Base-by-base conservation (phyloP, 2,888 invertebrate genomes). In the Campoplex capitator region DNA sequence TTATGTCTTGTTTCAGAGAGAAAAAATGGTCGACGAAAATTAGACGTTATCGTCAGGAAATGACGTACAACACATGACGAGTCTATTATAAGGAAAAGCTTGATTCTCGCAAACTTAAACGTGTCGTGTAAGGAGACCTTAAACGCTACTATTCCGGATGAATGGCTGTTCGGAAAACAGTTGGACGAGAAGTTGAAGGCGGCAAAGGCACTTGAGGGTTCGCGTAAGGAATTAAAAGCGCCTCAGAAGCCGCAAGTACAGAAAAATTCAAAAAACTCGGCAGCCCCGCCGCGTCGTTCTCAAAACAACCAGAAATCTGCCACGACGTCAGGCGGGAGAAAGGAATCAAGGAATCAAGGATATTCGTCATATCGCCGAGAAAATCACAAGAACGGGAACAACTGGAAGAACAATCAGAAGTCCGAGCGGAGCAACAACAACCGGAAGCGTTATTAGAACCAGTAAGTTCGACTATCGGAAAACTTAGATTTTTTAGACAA, bases 71-170 rank as follows among this genome's bases (percentile, higher is more conserved):
- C 74, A n/a, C 74, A 56, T 13, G 58, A 58, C n/a, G 84, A 74
- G 58, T 45, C 84, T 18, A 16, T n/a, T 2, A 73, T 65, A 8
- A 70, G 77, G 3, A 74, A 71, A 16, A 80, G 42, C 8, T 28
- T 85, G 23, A 83, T 88, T 18, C n/a, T 83, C 13, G 75, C 85
- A 23, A 84, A 88, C 28, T 18, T 83, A 9, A 76, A 80, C 56
- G 16, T 67, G 13, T 13, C 71, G 1, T 35, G 45, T n/a, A 85
- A 73, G 32, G 83, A 87, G 11, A 62, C 70, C 6, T n/a, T 83
- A 18, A 80, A 48, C 28, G 45, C 71, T 7, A 56, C 79, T 13
- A 58, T 54, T 16, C 9, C 62, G 0, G 78, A 79, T n/a, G 65
- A 71, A 18, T 62, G 28, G 45, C 62, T 76, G 1, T 76, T 76